These are phyloP conservation scores for Phragmatobia fuliginosa DNA, from an alignment of 2,888 invertebrate genomes.

Conservation along the genomic window DNA sequence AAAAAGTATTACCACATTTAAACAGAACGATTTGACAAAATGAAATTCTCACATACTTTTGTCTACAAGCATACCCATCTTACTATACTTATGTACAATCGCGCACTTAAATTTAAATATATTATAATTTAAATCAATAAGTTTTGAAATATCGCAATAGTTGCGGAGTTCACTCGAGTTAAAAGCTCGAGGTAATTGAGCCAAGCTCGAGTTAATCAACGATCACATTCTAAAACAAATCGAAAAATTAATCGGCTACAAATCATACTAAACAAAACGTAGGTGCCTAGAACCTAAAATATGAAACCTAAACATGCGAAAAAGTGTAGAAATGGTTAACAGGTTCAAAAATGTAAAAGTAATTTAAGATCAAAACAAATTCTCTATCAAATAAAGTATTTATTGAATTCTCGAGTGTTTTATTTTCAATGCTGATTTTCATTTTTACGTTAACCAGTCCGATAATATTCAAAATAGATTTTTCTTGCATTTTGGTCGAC, in stretches of 20 bases:
- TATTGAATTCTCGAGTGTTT: conserved; percentile 53
- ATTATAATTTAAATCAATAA: background rate
- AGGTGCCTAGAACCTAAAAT: conserved; percentile 32
- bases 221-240: background rate
- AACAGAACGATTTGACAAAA: too few relatives aligned
- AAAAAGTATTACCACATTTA: background rate
- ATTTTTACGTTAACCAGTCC: too few relatives aligned
- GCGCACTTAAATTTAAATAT: background rate
- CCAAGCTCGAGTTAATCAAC: background rate
- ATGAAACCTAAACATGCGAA: conserved; percentile 33
- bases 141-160: background rate
- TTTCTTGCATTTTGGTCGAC: too few relatives aligned
- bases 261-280: conserved; percentile 11
- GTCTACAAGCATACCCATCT: background rate
- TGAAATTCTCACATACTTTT: background rate
- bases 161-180: background rate
- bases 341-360: conserved; percentile 43
- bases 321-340: conserved; percentile 44
- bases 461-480: too few relatives aligned
- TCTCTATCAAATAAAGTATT: conserved; percentile 73
- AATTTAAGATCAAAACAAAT: conserved; percentile 61
- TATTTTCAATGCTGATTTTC: too few relatives aligned
- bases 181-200: too few relatives aligned
- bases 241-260: background rate
- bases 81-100: background rate